Evolutionary conservation across 2,113 vertebrate genomes (phyloP).

Genomic region (Ivindomyrus marchei): DNA sequence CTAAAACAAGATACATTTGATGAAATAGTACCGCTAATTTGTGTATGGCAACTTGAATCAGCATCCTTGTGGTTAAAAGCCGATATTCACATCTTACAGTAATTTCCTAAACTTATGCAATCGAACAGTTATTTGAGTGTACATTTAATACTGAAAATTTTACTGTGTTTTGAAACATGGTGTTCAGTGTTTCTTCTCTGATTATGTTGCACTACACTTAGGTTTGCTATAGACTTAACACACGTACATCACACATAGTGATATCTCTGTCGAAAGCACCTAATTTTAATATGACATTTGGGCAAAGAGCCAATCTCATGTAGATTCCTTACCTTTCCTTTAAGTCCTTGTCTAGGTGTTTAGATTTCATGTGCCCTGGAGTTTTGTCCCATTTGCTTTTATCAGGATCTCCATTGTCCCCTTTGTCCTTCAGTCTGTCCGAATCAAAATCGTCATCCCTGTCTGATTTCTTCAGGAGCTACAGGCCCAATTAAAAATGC

Average conservation of each 20-base stretch:
- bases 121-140: neutral
- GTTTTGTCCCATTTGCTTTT: slow-evolving; percentile 73
- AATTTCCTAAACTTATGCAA: neutral
- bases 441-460: slow-evolving; percentile 74
- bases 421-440: slow-evolving; percentile 79
- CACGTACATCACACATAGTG: neutral
- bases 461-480: slow-evolving; percentile 95
- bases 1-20: neutral
- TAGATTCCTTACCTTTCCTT: slow-evolving; percentile 78
- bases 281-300: neutral
- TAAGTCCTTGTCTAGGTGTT: slow-evolving; percentile 56
- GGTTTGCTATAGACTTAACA: neutral
- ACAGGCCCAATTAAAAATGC: slow-evolving; percentile 1
- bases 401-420: slow-evolving; percentile 66
- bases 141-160: neutral
- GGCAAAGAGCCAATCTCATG: neutral
- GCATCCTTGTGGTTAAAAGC: neutral
- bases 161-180: neutral
- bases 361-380: slow-evolving; percentile 60
- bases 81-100: neutral
- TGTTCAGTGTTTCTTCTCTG: neutral
- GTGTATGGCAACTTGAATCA: neutral
- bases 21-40: neutral
- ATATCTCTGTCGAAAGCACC: neutral
- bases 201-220: neutral